Evolutionary conservation across 2,113 vertebrate species (phyloP).

Genomic region (Urocolius indicus): DNA sequence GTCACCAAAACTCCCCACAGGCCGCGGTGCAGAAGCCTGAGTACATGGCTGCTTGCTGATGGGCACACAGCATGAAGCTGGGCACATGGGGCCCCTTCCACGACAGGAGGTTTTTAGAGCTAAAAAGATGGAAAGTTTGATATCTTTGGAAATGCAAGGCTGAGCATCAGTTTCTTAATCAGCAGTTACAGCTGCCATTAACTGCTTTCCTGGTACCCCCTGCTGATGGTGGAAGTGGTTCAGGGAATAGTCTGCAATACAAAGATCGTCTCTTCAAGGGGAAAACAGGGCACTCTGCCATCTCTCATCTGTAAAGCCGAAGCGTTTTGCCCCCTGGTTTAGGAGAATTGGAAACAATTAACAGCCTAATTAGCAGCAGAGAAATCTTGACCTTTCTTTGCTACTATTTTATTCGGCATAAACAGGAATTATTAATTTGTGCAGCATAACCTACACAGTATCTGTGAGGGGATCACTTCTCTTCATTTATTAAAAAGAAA

Average conservation of each 20-base stretch:
- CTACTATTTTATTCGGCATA: not conserved
- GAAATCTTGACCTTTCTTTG: not conserved
- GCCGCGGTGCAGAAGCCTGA: not conserved
- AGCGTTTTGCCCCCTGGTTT: not conserved
- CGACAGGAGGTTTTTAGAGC: not conserved
- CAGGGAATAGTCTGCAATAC: constrained; percentile 66
- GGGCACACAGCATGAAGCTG: accelerated
- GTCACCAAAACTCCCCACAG: not conserved
- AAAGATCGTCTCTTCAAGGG: constrained; percentile 61
- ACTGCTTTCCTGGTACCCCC: constrained; percentile 73
- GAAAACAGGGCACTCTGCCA: not conserved
- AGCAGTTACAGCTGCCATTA: constrained; percentile 76
- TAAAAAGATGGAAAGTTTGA: not conserved
- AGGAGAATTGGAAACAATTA: not conserved
- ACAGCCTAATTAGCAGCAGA: not conserved
- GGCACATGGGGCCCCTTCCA: accelerated
- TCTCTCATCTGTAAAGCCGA: not conserved
- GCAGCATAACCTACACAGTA: not conserved
- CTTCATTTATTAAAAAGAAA: not conserved
- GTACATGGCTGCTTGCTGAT: not conserved
- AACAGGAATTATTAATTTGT: not conserved
- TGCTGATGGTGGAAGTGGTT: constrained; percentile 67
- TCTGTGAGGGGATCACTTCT: not conserved
- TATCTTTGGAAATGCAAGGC: constrained; percentile 25
- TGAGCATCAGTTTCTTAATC: constrained; percentile 75